Evolutionary conservation across 1,140 invertebrate species (phyloP).

Genomic region (Nymphalis io): DNA sequence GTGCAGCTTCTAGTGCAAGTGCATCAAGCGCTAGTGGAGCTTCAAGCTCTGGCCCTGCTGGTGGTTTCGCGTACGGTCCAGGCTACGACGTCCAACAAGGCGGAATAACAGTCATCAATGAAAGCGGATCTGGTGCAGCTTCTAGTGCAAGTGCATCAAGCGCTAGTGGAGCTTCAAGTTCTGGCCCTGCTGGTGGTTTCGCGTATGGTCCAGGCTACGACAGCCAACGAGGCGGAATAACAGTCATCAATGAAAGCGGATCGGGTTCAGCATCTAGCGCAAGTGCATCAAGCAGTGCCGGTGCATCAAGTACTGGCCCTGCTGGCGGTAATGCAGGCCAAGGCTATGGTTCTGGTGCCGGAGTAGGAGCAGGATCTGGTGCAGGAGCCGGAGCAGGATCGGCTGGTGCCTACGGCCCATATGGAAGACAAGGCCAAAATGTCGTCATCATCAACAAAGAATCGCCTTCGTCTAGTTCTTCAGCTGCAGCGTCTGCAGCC

Average conservation of each 20-base stretch:
- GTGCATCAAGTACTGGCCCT: constrained; percentile 8
- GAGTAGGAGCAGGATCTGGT: background rate
- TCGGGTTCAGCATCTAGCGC: constrained; percentile 17
- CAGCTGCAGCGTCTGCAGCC: no score
- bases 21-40: background rate
- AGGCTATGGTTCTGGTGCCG: background rate
- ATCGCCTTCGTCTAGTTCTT: background rate
- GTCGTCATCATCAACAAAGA: constrained; percentile 10
- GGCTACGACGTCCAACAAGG: no score
- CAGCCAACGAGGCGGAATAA: background rate
- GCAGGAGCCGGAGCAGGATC: background rate
- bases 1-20: background rate
- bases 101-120: background rate
- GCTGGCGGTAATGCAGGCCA: background rate
- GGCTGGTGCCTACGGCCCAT: background rate
- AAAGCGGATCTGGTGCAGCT: constrained; percentile 6
- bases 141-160: background rate
- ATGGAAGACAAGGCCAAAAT: background rate
- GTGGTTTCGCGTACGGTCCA: no score
- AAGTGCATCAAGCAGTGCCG: constrained; percentile 16
- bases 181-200: background rate
- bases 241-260: background rate
- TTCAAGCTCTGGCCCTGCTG: background rate
- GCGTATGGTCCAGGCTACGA: background rate
- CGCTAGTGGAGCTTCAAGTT: background rate